These are phyloP conservation scores for Sebastolobus alascanus DNA, from an alignment of 2,797 vertebrate genomes.

Conservation along the genomic window DNA sequence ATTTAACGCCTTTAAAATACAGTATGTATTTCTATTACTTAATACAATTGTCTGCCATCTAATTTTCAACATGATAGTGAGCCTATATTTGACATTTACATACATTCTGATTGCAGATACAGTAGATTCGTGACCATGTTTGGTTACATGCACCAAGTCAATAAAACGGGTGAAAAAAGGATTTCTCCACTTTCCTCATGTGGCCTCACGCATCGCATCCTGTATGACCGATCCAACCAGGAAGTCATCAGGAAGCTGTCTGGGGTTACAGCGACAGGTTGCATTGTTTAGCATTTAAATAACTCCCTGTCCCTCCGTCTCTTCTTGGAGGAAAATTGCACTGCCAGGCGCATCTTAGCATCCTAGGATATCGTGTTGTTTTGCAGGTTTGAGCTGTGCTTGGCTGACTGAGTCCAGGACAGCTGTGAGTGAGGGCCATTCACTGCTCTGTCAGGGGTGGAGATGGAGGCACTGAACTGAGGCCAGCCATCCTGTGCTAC, in stretches of 20 bases:
- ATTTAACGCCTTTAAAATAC: not conserved
- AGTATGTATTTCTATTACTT: not conserved
- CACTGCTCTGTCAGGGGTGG: conserved; percentile 72
- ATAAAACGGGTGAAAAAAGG: not conserved
- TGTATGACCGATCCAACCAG: conserved; percentile 42
- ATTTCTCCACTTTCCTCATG: conserved; percentile 11
- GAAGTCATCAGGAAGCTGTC: conserved; percentile 60
- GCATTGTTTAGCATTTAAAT: conserved; percentile 79
- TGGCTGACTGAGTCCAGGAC: conserved; percentile 79
- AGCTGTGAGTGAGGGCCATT: conserved; percentile 78
- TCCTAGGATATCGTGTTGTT: conserved; percentile 69
- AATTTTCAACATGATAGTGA: not conserved
- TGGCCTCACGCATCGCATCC: conserved; percentile 27
- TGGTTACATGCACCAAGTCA: conserved; percentile 4
- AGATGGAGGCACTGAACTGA: conserved; percentile 79
- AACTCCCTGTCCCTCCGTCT: conserved; percentile 50
- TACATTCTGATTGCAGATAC: not conserved
- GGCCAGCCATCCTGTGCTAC: conserved; percentile 68
- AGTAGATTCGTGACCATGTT: not conserved
- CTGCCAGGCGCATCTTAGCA: conserved; percentile 61
- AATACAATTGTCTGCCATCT: not conserved
- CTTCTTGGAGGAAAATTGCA: conserved; percentile 57
- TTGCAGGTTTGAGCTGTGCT: conserved; percentile 60
- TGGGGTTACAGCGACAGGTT: conserved; percentile 45
- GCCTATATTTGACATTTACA: not conserved